Evolutionary conservation across 2,888 invertebrate genomes (phyloP).

Genomic region (Lithophane semibrunnea): DNA sequence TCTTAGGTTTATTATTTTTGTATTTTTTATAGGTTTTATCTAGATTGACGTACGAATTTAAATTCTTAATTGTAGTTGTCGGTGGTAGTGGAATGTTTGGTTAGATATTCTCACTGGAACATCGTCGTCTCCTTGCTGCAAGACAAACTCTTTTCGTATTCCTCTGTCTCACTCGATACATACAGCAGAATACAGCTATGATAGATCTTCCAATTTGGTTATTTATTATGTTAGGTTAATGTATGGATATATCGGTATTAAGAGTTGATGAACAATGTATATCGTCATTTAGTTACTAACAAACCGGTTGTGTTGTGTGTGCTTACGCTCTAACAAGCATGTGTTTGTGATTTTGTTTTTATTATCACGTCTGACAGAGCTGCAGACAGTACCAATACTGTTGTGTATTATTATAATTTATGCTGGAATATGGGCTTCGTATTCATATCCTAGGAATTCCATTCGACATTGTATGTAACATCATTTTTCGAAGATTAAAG

Average conservation of each 20-base stretch:
- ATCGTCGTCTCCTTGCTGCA: conserved; percentile 45
- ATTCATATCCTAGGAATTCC: conserved; percentile 75
- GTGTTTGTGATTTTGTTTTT: conserved; percentile 86
- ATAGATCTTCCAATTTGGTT: conserved; percentile 87
- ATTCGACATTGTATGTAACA: conserved; percentile 72
- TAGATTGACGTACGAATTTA: conserved; percentile 80
- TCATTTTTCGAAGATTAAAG: conserved; percentile 79
- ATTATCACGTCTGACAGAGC: conserved; percentile 61
- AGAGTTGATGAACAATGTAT: conserved; percentile 87
- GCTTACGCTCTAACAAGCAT: conserved; percentile 89
- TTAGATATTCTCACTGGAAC: conserved; percentile 53
- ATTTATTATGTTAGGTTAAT: conserved; percentile 87
- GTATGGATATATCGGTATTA: conserved; percentile 81
- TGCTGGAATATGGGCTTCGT: conserved; percentile 86
- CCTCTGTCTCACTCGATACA: conserved; percentile 45
- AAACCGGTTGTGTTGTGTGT: conserved; percentile 90
- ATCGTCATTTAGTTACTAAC: conserved; percentile 88
- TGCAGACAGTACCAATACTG: conserved; percentile 76
- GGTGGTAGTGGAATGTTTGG: conserved; percentile 53
- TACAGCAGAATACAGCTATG: conserved; percentile 69
- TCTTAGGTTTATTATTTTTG: conserved; percentile 84
- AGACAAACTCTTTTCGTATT: conserved; percentile 55
- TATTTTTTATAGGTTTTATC: conserved; percentile 81
- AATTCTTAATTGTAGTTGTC: conserved; percentile 57
- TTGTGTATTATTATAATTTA: conserved; percentile 86